These are phyloP conservation scores for Synanthedon vespiformis DNA, from an alignment of 2,888 invertebrate species.

Conservation along the genomic window DNA sequence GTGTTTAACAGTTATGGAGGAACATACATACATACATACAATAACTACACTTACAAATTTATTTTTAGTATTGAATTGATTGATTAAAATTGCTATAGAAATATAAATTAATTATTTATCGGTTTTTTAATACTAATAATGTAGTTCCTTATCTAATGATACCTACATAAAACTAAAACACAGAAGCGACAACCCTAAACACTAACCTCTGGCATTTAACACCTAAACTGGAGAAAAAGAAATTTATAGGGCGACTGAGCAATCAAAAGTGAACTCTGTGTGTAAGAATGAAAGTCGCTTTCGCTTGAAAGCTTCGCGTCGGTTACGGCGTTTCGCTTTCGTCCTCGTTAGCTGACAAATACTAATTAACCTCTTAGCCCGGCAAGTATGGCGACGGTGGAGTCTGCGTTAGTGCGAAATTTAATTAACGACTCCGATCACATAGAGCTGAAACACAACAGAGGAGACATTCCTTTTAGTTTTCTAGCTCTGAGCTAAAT, in stretches of 20 bases:
- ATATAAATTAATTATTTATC: no score
- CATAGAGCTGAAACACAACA: constrained; percentile 12
- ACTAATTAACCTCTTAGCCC: constrained; percentile 38
- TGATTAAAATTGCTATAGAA: no score
- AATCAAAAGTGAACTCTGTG: neutral
- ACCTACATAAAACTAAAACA: no score
- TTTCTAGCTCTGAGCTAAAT: neutral
- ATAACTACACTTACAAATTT: no score
- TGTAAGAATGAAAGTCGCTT: neutral
- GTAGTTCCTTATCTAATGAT: no score
- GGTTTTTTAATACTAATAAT: no score
- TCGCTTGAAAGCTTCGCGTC: neutral
- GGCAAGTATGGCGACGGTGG: constrained; percentile 23
- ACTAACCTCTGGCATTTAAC: constrained; percentile 1
- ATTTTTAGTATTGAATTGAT: no score
- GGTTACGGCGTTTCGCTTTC: neutral
- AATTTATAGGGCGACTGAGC: neutral
- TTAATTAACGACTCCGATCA: constrained; percentile 19
- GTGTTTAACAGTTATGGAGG: no score
- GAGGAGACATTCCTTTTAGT: constrained; percentile 3
- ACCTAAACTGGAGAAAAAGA: neutral
- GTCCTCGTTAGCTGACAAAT: constrained; percentile 29
- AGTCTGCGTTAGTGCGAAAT: constrained; percentile 24
- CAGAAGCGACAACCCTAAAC: neutral
- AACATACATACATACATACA: no score